These are phyloP conservation scores for Conomelus anceps DNA, from an alignment of 2,888 invertebrate genomes.

Conservation along the genomic window DNA sequence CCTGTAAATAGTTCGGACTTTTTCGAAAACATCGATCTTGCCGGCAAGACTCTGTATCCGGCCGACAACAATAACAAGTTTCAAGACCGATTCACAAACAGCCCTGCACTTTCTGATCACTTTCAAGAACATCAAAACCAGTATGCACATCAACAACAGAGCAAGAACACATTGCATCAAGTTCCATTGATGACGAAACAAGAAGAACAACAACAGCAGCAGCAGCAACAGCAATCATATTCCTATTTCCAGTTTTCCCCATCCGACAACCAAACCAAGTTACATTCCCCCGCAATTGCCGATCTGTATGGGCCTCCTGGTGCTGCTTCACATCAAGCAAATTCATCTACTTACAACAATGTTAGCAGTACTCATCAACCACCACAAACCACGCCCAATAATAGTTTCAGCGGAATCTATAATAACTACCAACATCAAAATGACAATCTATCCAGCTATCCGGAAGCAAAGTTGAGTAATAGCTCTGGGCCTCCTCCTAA, in stretches of 20 bases:
- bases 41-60: not conserved
- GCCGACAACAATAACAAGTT: not conserved
- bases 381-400: not conserved
- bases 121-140: not conserved
- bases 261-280: not conserved
- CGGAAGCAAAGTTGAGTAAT: no score
- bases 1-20: conserved; percentile 14
- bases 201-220: not conserved
- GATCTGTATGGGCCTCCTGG: not conserved
- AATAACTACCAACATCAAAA: not conserved
- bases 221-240: not conserved
- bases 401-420: not conserved
- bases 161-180: not conserved
- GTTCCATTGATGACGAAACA: not conserved
- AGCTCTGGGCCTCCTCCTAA: not conserved
- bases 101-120: conserved; percentile 5
- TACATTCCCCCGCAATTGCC: not conserved
- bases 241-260: not conserved
- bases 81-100: not conserved
- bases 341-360: not conserved
- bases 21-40: conserved; percentile 23
- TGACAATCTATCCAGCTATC: no score
- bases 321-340: not conserved
- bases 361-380: not conserved
- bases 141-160: not conserved